phyloP scores from a whole-genome alignment of 2,888 invertebrate species.

The Diaphora mendica region DNA sequence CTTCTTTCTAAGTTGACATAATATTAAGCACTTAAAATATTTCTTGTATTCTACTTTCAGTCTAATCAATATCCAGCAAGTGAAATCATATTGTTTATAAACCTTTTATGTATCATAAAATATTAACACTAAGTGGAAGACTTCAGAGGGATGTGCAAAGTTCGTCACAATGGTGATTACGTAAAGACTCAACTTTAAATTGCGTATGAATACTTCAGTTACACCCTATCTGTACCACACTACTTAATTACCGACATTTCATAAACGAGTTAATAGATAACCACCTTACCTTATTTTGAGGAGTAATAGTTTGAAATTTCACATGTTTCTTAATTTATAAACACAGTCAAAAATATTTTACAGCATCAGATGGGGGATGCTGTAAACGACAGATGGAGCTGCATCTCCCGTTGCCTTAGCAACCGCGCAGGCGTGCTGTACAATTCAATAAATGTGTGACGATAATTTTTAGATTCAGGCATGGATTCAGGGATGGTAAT shows the following conservation, averaged over 20 bases:
- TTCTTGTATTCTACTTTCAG: neutral
- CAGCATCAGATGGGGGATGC: constrained; percentile 68
- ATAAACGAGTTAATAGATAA: constrained; percentile 3
- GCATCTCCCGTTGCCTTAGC: constrained; percentile 64
- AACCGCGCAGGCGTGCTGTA: constrained; percentile 74
- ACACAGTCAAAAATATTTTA: constrained; percentile 42
- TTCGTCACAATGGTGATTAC: constrained; percentile 33
- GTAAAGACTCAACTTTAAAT: constrained; percentile 61
- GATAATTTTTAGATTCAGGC: neutral
- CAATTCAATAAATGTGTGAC: constrained; percentile 18
- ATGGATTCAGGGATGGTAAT: constrained; percentile 2
- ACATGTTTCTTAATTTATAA: constrained; percentile 29
- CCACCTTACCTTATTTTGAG: constrained; percentile 37
- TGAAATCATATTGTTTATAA: neutral
- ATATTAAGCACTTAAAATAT: neutral
- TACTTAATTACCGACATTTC: neutral
- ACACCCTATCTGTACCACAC: constrained; percentile 43
- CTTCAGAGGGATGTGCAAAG: neutral
- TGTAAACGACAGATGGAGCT: constrained; percentile 68
- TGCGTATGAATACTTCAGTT: constrained; percentile 60
- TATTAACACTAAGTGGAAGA: neutral
- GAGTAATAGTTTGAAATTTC: constrained; percentile 10
- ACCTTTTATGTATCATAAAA: neutral
- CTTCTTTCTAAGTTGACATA: neutral
- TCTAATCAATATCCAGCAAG: neutral